A percentile compares a stretch with the other conserved stretches of the same genome.
Evolutionary conservation across 1,140 invertebrate species (phyloP).

Genomic region (Hydropsyche tenuis): DNA sequence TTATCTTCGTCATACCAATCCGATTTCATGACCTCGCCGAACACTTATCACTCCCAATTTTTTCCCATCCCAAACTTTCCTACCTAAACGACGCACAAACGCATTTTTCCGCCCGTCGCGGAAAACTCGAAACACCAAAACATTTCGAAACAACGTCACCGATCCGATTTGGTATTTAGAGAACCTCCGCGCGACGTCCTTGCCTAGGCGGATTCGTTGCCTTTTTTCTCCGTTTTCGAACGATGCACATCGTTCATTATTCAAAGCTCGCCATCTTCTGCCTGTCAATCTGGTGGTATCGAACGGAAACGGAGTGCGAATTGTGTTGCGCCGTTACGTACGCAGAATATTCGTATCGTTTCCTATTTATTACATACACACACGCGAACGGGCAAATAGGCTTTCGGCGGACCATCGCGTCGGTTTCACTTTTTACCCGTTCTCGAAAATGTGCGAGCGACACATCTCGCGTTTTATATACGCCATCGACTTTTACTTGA

Average conservation of each 20-base stretch:
- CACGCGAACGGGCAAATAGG: no score
- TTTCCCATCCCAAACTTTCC: no score
- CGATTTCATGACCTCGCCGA: no score
- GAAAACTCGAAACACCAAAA: no score
- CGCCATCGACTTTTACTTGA: not conserved
- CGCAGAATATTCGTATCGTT: conserved; percentile 25
- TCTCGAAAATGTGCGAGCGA: not conserved
- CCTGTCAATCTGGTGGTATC: conserved; percentile 4
- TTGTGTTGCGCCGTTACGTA: conserved; percentile 10
- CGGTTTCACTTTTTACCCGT: not conserved
- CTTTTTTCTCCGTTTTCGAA: not conserved
- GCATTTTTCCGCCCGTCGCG: no score
- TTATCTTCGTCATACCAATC: no score
- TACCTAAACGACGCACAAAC: no score
- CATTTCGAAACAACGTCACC: no score
- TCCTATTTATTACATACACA: conserved; percentile 14
- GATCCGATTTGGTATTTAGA: no score
- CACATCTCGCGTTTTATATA: no score
- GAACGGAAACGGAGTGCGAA: conserved; percentile 16
- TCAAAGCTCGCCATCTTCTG: not conserved
- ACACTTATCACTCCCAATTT: no score
- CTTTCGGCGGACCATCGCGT: no score
- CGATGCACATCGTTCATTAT: not conserved
- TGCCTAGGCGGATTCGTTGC: not conserved
- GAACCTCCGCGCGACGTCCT: not conserved